Evolutionary conservation across 2,797 vertebrate species (phyloP), one percentile per base, ranked within the genome.

Genomic region (Danio albolineatus): DNA sequence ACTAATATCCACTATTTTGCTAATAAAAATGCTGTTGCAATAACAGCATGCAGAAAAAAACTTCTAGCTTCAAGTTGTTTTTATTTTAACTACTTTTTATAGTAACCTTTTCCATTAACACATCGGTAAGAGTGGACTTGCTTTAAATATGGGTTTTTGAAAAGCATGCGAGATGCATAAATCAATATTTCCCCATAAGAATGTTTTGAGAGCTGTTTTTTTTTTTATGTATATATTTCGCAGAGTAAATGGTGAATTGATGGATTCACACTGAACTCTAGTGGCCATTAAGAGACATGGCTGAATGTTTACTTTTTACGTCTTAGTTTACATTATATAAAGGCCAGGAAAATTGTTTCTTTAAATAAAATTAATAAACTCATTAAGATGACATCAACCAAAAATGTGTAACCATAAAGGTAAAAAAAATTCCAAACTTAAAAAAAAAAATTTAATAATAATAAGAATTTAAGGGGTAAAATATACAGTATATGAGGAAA

Each of bases 1-100:
- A 93, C 91, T 92, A 92, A 92, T 92, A 89, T 91, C 87, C 90
- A 92, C 73, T 87, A 85, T 93, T 94, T 94, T 94, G 92, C 91
- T 94, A 94, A 93, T 95, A 94, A 95, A 94, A 92, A 84, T 92
- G 91, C 87, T 88, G 10, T 90, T 91, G 61, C 89, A 89, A 87
- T 88, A 79, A 87, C 82, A 53, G 91, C 89, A 91, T 82, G 85
- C 83, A 91, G 86, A 89, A 87, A 88, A 78, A 21, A n/a, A 43
- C 13, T 10, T 46, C 9, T 38, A 44, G 43, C 71, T 21, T 70
- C 19, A n/a, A 6, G 13, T 43, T 73, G 0, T 19, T 43, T 41
- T 21, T 61, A 61, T 36, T 28, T 60, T 10, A 3, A 28, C 1
- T 28, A 28, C 19, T 10, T 61, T 7, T 46, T 12, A 67, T 49